Evolutionary conservation across 1,140 invertebrate species (phyloP).

Genomic region (Agrilus planipennis): DNA sequence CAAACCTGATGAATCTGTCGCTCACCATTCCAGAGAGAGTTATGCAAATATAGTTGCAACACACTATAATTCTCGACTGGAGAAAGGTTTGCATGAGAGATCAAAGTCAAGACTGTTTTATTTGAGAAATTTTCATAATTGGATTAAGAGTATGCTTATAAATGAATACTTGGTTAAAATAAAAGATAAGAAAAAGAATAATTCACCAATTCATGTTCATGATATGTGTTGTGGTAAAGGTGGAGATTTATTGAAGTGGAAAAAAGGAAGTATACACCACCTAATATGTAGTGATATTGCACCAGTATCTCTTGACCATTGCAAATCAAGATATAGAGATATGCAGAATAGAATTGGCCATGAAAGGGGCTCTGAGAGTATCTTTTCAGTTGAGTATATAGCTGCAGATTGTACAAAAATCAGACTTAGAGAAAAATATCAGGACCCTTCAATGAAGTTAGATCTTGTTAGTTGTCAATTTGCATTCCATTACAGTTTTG

Average conservation of each 20-base stretch:
- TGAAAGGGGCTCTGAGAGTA: conserved; percentile 28
- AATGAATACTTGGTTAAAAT: conserved; percentile 55
- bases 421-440: conserved; percentile 55
- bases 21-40: conserved; percentile 10
- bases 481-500: conserved; percentile 94
- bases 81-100: conserved; percentile 66
- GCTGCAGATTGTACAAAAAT: conserved; percentile 83
- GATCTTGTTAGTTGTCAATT: conserved; percentile 96
- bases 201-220: conserved; percentile 46
- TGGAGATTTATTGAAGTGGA: conserved; percentile 93
- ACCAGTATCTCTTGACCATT: conserved; percentile 81
- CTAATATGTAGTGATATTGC: conserved; percentile 95
- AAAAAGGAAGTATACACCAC: conserved; percentile 67
- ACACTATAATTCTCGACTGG: conserved; percentile 76
- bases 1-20: neutral
- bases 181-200: conserved; percentile 45
- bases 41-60: conserved; percentile 57
- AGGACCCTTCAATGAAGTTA: conserved; percentile 62
- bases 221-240: conserved; percentile 90
- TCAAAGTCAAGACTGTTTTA: conserved; percentile 82
- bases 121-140: conserved; percentile 97
- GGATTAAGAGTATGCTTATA: conserved; percentile 94
- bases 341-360: conserved; percentile 35
- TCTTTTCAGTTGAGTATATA: conserved; percentile 84
- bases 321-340: conserved; percentile 54